Evolutionary conservation across 2,888 invertebrate species (phyloP).

Genomic region (Scaptomyza caliginosa): DNA sequence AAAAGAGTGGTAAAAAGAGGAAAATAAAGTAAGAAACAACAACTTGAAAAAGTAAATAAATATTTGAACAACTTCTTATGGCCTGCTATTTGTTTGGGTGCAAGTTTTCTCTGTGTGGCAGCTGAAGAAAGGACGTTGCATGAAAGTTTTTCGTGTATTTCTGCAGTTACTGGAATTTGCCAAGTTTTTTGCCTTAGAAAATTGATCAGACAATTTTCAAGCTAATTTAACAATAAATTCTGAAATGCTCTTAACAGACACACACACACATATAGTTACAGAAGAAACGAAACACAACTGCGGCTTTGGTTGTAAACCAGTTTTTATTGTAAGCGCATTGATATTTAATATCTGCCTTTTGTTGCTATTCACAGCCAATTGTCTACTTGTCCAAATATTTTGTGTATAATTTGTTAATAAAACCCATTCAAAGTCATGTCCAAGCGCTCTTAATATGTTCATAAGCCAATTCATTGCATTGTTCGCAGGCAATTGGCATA

Average conservation of each 20-base stretch:
- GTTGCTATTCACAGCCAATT: conserved; percentile 32
- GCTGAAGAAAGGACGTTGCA: conserved; percentile 32
- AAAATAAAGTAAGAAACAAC: conserved; percentile 31
- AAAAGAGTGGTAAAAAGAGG: not conserved
- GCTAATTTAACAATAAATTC: conserved; percentile 70
- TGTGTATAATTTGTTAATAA: conserved; percentile 59
- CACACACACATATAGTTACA: conserved; percentile 1
- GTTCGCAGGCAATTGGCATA: conserved; percentile 58
- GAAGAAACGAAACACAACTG: not conserved
- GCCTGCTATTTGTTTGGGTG: conserved; percentile 71
- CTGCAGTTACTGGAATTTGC: conserved; percentile 42
- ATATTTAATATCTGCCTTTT: conserved; percentile 45
- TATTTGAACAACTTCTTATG: conserved; percentile 79
- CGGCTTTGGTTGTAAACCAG: conserved; percentile 23
- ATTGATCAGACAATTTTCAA: conserved; percentile 73
- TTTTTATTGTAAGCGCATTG: conserved; percentile 27
- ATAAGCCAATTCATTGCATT: conserved; percentile 28
- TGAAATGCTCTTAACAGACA: conserved; percentile 39
- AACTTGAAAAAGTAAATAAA: conserved; percentile 77
- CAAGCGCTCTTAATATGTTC: conserved; percentile 30
- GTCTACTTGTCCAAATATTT: conserved; percentile 38
- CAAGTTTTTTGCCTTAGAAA: conserved; percentile 61
- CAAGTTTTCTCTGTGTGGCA: conserved; percentile 28
- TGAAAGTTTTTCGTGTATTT: conserved; percentile 58
- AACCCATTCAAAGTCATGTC: conserved; percentile 40